Conservation (phyloP, 2,113 vertebrate species). For the Prionailurus bengalensis region DNA sequence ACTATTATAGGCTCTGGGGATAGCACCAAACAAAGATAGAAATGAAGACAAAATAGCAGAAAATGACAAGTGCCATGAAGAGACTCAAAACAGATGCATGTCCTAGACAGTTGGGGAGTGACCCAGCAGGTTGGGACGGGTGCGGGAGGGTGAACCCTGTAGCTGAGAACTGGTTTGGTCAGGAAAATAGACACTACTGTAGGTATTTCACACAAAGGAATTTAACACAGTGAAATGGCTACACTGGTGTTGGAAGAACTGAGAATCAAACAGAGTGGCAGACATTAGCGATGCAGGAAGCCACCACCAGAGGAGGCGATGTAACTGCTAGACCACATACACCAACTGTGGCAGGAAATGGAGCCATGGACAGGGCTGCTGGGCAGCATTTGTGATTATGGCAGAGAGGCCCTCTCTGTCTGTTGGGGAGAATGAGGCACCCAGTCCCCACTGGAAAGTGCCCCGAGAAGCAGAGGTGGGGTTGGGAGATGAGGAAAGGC, state of each 20-base stretch:
- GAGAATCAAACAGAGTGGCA: not conserved
- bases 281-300: not conserved
- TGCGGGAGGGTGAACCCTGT: not conserved
- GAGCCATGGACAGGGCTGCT: not conserved
- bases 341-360: not conserved
- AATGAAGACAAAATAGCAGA: not conserved
- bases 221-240: not conserved
- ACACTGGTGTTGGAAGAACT: not conserved
- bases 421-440: not conserved
- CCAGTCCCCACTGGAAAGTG: not conserved
- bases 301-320: not conserved
- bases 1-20: not conserved
- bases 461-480: not conserved
- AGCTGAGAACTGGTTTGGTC: not conserved
- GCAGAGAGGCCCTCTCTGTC: not conserved
- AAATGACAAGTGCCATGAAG: not conserved
- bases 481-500: fast-evolving
- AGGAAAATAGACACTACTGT: not conserved
- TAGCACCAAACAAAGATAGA: not conserved
- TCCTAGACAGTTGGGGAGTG: not conserved
- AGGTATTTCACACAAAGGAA: not conserved
- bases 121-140: no score
- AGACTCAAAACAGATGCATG: not conserved
- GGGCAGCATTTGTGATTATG: not conserved
- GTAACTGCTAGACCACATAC: no score